These are phyloP conservation scores for Arvicanthis niloticus DNA, from an alignment of 2,113 vertebrate species.

Conservation along the genomic window DNA sequence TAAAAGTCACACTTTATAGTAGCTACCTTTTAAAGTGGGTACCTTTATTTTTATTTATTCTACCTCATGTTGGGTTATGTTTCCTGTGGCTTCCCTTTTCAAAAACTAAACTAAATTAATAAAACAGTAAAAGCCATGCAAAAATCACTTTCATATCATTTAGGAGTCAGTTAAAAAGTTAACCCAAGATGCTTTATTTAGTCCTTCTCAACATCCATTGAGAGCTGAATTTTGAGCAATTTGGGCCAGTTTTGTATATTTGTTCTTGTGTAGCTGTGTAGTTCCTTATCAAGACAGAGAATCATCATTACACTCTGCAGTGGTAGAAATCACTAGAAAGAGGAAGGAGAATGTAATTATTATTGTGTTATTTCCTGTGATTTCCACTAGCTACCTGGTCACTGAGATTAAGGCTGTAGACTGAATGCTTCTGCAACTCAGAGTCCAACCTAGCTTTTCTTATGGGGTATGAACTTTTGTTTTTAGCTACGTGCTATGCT, in stretches of 20 bases:
- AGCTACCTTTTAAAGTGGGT: neutral
- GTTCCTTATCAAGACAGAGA: neutral
- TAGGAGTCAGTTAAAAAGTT: conserved; percentile 8
- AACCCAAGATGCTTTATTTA: neutral
- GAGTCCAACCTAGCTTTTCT: neutral
- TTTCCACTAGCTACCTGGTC: neutral
- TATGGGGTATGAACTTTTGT: neutral
- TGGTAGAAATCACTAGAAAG: neutral
- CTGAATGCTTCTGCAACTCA: neutral
- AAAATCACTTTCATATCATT: neutral
- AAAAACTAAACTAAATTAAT: neutral
- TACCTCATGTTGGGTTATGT: neutral
- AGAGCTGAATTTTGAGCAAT: neutral
- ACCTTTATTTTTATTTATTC: too few relatives aligned
- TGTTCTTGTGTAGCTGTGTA: neutral
- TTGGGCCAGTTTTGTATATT: neutral
- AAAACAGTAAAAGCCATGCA: neutral
- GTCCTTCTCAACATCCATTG: neutral
- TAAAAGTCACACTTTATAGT: neutral
- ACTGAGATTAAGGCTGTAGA: neutral
- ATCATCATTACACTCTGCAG: neutral
- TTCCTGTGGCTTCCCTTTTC: neutral
- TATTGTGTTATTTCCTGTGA: neutral
- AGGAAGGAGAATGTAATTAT: neutral
- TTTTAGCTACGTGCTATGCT: neutral